Evolutionary conservation across 2,113 vertebrate species (phyloP).

Genomic region (Dicrurus megarhynchus): DNA sequence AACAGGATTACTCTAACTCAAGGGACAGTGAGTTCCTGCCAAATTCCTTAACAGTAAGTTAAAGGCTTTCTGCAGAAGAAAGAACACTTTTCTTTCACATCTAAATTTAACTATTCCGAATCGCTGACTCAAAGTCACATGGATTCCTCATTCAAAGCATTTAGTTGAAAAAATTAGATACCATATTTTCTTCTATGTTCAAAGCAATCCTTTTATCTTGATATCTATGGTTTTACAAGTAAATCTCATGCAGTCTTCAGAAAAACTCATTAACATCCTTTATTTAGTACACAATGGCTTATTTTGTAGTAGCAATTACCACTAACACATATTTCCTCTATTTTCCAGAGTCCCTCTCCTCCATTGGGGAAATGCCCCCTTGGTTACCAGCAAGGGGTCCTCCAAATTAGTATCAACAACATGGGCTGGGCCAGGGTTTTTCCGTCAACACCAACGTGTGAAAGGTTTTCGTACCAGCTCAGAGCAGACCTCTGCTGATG

Average conservation of each 20-base stretch:
- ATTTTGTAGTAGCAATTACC: not conserved
- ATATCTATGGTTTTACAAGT: not conserved
- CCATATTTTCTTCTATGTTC: not conserved
- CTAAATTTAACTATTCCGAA: not conserved
- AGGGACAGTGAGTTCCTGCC: not conserved
- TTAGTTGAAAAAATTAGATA: not conserved
- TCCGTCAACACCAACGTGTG: not conserved
- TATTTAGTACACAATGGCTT: not conserved
- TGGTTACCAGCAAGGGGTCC: not conserved
- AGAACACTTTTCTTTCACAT: not conserved
- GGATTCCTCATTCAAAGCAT: conserved; percentile 4
- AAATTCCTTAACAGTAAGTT: conserved; percentile 1
- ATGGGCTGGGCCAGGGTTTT: not conserved
- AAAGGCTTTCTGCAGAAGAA: not conserved
- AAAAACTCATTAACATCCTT: not conserved
- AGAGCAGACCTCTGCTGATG: not conserved
- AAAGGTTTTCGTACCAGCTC: not conserved
- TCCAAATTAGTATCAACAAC: not conserved
- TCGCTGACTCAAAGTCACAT: not conserved
- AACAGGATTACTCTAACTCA: not conserved
- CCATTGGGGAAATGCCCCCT: not conserved
- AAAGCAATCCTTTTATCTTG: not conserved
- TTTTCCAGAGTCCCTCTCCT: not conserved
- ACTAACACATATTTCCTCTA: not conserved
- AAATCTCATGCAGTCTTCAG: not conserved